Evolutionary conservation across 2,797 vertebrate genomes (phyloP).

Genomic region (Acanthopagrus latus): DNA sequence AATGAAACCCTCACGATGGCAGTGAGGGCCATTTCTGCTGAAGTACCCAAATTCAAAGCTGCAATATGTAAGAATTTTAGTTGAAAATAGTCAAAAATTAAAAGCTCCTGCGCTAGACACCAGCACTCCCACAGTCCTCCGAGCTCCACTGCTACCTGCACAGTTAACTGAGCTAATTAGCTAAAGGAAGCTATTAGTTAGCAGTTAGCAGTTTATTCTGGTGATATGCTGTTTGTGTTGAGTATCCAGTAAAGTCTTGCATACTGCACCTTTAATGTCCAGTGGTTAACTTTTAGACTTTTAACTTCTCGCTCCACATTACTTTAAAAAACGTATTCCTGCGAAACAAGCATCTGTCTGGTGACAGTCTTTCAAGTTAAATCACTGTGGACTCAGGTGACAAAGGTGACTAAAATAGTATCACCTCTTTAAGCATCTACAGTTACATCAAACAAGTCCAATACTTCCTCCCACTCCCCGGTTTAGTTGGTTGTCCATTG

Average conservation of each 20-base stretch:
- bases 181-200: too few relatives aligned
- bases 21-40: not conserved
- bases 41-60: too few relatives aligned
- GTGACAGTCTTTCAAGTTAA: conserved; percentile 70
- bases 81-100: too few relatives aligned
- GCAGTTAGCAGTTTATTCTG: too few relatives aligned
- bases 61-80: too few relatives aligned
- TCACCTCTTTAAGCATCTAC: conserved; percentile 78
- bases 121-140: too few relatives aligned
- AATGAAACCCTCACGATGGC: conserved; percentile 38
- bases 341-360: conserved; percentile 57
- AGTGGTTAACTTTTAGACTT: conserved; percentile 4
- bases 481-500: conserved; percentile 81
- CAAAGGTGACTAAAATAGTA: conserved; percentile 79
- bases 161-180: too few relatives aligned
- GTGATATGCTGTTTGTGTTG: too few relatives aligned
- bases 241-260: too few relatives aligned
- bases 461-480: conserved; percentile 86
- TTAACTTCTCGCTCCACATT: not conserved
- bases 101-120: too few relatives aligned
- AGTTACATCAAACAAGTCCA: conserved; percentile 85
- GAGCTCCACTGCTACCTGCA: too few relatives aligned
- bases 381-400: conserved; percentile 72
- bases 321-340: conserved; percentile 2
- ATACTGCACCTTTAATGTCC: not conserved